phyloP scores from a whole-genome alignment of 2,797 vertebrate species.

The Pseudocheirus occidentalis region DNA sequence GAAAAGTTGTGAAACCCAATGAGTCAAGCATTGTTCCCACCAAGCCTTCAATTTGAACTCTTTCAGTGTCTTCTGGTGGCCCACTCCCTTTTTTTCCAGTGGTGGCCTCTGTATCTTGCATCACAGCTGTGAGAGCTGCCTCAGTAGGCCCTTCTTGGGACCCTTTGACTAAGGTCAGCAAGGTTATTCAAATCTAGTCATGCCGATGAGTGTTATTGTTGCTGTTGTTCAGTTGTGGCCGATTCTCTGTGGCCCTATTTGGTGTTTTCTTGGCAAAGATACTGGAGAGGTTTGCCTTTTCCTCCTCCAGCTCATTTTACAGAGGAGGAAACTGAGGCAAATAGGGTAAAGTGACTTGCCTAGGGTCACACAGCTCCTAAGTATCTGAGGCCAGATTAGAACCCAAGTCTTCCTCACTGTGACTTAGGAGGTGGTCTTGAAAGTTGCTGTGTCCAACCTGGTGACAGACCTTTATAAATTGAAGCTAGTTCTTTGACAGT shows the following conservation, averaged over 20 bases:
- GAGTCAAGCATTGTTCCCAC: slow-evolving; percentile 25
- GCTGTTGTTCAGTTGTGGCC: background rate
- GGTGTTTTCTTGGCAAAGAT: background rate
- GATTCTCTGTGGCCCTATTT: slow-evolving; percentile 5
- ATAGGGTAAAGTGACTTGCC: background rate
- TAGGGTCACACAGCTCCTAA: background rate
- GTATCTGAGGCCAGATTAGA: background rate
- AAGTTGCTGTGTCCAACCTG: background rate
- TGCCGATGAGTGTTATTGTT: background rate
- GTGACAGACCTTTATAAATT: background rate
- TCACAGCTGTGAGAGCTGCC: background rate
- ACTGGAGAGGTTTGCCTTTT: background rate
- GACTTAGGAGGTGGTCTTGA: background rate
- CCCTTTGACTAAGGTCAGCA: background rate
- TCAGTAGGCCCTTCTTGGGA: background rate
- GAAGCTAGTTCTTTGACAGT: background rate
- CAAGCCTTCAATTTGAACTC: slow-evolving; percentile 46
- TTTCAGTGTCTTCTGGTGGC: background rate
- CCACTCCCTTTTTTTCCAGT: background rate
- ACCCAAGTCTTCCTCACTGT: background rate
- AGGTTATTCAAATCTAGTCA: background rate
- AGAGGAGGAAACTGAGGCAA: background rate
- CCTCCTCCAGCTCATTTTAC: background rate
- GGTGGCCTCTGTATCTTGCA: background rate
- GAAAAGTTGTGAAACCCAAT: slow-evolving; percentile 57